Conservation (phyloP, 30 jellyfish, hydroid and myxozoan species). For the Morbakka virulenta region DNA sequence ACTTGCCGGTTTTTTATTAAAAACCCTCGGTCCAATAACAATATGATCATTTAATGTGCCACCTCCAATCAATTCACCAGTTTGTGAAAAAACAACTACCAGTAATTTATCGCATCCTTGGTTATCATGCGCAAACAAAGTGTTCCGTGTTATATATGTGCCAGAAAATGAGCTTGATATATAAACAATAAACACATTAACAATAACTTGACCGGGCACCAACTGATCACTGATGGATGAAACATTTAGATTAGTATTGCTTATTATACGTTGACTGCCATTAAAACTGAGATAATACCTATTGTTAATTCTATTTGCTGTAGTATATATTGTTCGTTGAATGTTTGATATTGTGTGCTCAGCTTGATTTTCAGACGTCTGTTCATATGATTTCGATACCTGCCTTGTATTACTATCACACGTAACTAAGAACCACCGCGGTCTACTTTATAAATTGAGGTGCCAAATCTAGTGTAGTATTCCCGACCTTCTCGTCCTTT, state of each 20-base stretch:
- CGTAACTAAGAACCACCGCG: conserved; percentile 20
- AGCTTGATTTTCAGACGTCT: conserved; percentile 29
- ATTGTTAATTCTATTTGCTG: too few relatives aligned
- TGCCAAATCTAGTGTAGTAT: conserved; percentile 40
- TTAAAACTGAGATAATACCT: too few relatives aligned
- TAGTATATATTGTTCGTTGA: too few relatives aligned
- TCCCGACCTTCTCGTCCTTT: too few relatives aligned
- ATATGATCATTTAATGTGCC: not conserved
- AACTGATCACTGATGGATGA: too few relatives aligned
- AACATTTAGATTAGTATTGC: too few relatives aligned
- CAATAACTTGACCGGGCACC: conserved; percentile 40
- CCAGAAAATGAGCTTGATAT: conserved; percentile 7
- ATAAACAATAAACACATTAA: conserved; percentile 20
- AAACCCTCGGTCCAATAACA: conserved; percentile 9
- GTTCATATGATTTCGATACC: conserved; percentile 35
- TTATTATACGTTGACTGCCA: too few relatives aligned
- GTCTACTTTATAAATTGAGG: conserved; percentile 29
- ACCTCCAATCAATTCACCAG: not conserved
- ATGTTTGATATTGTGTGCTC: conserved; percentile 30
- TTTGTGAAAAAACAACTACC: too few relatives aligned
- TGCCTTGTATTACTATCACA: conserved; percentile 28
- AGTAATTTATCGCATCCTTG: conserved; percentile 24
- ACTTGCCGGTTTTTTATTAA: not conserved
- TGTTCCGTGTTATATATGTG: conserved; percentile 11
- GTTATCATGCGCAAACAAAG: conserved; percentile 45